Conservation (phyloP, 1,140 invertebrate genomes). For the Microplitis demolitor region DNA sequence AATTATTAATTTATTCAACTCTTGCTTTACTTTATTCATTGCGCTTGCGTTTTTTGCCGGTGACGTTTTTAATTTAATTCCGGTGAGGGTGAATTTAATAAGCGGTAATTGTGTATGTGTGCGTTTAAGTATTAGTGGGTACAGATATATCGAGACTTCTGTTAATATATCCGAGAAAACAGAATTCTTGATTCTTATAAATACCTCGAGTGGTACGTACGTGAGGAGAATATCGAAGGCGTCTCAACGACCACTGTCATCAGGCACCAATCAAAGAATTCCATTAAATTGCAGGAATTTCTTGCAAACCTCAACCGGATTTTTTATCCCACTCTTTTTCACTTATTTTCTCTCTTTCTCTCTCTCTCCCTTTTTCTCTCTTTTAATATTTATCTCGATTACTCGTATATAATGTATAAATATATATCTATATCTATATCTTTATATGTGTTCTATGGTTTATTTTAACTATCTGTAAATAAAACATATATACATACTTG, state of each 20-base stretch:
- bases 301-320: slow-evolving; percentile 47
- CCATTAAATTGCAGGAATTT: slow-evolving; percentile 60
- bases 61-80: too few species aligned
- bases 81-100: too few species aligned
- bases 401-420: too few species aligned
- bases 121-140: too few species aligned
- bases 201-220: slow-evolving; percentile 42
- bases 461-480: too few species aligned
- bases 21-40: too few species aligned
- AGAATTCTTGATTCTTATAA: slow-evolving; percentile 50
- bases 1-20: too few species aligned
- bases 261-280: slow-evolving; percentile 59
- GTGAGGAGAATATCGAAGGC: slow-evolving; percentile 50
- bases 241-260: slow-evolving; percentile 50
- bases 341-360: slow-evolving; percentile 21
- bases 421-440: too few species aligned
- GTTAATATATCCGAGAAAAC: slow-evolving; percentile 24
- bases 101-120: too few species aligned
- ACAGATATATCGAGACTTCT: neutral
- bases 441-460: too few species aligned
- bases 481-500: too few species aligned
- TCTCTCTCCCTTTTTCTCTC: slow-evolving; percentile 22
- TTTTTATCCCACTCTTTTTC: slow-evolving; percentile 24
- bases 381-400: slow-evolving; percentile 12
- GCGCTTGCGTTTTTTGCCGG: too few species aligned